Evolutionary conservation across 1,140 invertebrate genomes (phyloP), one percentile per base, ranked within the genome.

Genomic region (Pseudomyrmex pallidus): DNA sequence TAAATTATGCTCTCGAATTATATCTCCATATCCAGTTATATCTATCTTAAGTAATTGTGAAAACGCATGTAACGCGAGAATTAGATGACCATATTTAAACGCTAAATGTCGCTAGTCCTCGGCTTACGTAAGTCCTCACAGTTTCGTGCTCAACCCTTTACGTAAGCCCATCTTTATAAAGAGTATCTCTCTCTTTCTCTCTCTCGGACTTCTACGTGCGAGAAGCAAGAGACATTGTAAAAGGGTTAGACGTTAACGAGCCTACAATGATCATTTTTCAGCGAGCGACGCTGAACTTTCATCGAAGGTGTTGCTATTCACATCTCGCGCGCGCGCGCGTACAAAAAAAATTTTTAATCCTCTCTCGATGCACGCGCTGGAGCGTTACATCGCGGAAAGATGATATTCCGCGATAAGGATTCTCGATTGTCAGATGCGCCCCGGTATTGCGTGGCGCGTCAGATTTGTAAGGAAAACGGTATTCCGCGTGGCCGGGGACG

Each of bases 391-490:
- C 4, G 10, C 20, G 20, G n/a, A 20, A 17, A 73, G 72, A 74
- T 73, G 44, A 20, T 44, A 52, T 74, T 64, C 22, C 7, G 22
- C 25, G 25, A 52, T 46, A 64, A 64, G 62, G 35, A 44, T 20
- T 15, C 54, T 54, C 25, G n/a, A 56, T 44, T 63, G 35, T 5
- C 22, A 20, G 48, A 35, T n/a, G 52, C n/a, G 15, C 13, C 48
- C n/a, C 50, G 50, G 35, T 35, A 2, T 12, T 56, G 52, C 56
- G 61, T 63, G 61, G 44, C 48, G 50, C 68, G 78, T 35, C 35
- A 83, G 64, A 48, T 12, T 54, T 54, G 35, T 35, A 35, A 35
- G 61, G 78, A 61, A 77, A 89, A 89, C 83, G 72, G 83, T 87
- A 83, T 87, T 84, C 35, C 74, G 17, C 17, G 68, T 61, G 62